Conservation (phyloP, 2,797 vertebrate genomes). For the Mionectes olivaceus region DNA sequence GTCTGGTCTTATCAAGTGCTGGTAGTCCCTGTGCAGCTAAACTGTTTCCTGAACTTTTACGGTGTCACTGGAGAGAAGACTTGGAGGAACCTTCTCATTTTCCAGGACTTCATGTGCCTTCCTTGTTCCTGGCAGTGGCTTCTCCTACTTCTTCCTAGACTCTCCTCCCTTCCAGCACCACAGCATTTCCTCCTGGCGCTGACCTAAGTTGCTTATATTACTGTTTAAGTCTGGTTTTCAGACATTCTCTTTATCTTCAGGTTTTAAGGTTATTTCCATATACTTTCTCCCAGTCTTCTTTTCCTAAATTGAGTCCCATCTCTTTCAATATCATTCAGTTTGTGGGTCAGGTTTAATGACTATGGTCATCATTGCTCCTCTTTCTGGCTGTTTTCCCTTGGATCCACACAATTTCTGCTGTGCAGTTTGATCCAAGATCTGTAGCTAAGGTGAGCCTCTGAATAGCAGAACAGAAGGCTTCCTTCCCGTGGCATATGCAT, state of each 20-base stretch:
- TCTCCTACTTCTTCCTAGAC: background rate
- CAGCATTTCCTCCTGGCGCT: background rate
- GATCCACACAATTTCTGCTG: background rate
- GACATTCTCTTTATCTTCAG: background rate
- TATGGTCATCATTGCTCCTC: background rate
- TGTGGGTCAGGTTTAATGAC: background rate
- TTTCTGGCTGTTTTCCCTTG: background rate
- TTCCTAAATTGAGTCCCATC: background rate
- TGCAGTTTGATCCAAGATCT: background rate
- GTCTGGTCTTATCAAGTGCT: background rate
- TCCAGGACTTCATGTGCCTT: background rate
- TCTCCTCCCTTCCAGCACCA: background rate
- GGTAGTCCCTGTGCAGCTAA: background rate
- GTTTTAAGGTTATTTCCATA: background rate
- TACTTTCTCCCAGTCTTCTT: background rate
- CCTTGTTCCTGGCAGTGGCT: background rate
- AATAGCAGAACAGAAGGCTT: background rate
- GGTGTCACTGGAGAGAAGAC: rapidly evolving
- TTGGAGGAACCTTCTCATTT: background rate
- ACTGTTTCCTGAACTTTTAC: background rate
- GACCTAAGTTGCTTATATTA: background rate
- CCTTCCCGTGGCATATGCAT: rapidly evolving
- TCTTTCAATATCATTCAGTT: background rate
- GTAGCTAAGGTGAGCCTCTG: background rate
- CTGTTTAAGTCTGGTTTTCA: background rate